phyloP scores from a whole-genome alignment of 2,797 vertebrate species.

The Centropyge bicolor region DNA sequence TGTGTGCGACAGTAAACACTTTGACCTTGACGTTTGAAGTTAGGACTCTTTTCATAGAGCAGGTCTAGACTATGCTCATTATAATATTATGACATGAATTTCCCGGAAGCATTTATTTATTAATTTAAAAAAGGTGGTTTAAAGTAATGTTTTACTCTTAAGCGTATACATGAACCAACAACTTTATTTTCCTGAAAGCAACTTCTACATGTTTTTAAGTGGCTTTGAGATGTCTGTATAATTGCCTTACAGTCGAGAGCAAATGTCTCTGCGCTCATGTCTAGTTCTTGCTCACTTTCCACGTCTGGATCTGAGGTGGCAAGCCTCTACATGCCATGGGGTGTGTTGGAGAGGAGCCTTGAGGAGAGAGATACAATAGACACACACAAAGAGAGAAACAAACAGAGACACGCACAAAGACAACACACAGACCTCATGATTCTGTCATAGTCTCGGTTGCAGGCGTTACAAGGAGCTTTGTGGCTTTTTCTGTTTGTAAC shows the following conservation, averaged over 20 bases:
- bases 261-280: constrained; percentile 3
- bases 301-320: constrained; percentile 27
- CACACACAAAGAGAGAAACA: not conserved
- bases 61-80: too few species aligned
- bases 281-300: constrained; percentile 20
- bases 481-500: constrained; percentile 32
- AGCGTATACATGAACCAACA: not conserved
- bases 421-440: constrained; percentile 14
- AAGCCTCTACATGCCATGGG: constrained; percentile 44
- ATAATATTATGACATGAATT: too few species aligned
- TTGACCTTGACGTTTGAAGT: too few species aligned
- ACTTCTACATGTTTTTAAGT: not conserved
- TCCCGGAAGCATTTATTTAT: constrained; percentile 2
- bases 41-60: too few species aligned
- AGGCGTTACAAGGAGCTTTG: constrained; percentile 26
- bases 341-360: constrained; percentile 30
- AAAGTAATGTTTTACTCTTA: not conserved
- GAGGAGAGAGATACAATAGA: not conserved
- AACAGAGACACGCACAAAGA: not conserved
- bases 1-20: too few species aligned
- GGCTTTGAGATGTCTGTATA: not conserved
- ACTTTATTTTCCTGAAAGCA: not conserved
- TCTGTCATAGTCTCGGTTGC: not conserved
- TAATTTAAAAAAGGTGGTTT: not conserved
- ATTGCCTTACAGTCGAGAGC: not conserved